Evolutionary conservation across 2,888 invertebrate species (phyloP).

Genomic region (Epiblema foenella): DNA sequence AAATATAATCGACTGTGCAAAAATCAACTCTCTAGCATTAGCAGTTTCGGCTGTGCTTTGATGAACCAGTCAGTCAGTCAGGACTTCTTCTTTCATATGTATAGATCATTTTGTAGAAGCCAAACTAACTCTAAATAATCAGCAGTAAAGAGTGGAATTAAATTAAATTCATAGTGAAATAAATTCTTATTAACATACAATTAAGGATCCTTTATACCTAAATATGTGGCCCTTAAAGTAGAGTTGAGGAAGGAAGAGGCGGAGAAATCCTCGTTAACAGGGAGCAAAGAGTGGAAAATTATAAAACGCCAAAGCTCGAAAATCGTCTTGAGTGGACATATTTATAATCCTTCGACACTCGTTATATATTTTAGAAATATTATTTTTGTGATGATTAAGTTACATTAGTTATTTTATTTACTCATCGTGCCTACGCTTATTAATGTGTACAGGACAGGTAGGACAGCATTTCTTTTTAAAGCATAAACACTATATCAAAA

Average conservation of each 20-base stretch:
- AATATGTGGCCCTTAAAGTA: constrained; percentile 74
- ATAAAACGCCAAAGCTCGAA: constrained; percentile 72
- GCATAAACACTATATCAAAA: background rate
- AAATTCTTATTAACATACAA: constrained; percentile 73
- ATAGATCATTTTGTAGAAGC: background rate
- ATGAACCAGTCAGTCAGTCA: too few species aligned
- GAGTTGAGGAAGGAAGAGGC: constrained; percentile 76
- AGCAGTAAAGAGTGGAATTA: background rate
- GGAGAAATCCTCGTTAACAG: constrained; percentile 79
- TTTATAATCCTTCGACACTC: constrained; percentile 60
- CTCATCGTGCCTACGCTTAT: background rate
- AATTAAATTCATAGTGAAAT: constrained; percentile 67
- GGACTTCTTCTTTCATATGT: too few species aligned
- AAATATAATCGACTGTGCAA: too few species aligned
- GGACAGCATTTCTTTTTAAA: background rate
- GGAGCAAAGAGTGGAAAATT: constrained; percentile 76
- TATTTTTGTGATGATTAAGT: too few species aligned
- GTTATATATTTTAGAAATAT: background rate
- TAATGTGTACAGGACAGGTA: background rate
- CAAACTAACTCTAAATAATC: background rate
- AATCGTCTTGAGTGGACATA: constrained; percentile 65
- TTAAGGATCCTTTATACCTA: constrained; percentile 78
- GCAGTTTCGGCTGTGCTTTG: too few species aligned
- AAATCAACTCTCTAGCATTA: too few species aligned
- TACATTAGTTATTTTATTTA: background rate